Base-by-base conservation (phyloP, 2,888 invertebrate genomes). In the Andrena marginata region DNA sequence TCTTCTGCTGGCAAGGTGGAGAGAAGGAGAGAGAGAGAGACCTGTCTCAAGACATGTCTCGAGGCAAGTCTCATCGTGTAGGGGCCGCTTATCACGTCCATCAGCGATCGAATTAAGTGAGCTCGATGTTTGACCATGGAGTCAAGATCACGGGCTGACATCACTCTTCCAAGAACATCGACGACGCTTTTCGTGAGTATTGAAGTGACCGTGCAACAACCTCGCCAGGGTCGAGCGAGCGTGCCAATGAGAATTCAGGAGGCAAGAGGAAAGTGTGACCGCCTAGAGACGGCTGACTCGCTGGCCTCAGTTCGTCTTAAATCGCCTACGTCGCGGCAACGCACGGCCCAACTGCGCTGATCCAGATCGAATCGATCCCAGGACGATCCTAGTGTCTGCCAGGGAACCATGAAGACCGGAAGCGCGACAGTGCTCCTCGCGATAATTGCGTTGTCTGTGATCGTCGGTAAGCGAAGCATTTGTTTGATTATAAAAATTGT, bases 231-330 rank as follows among this genome's bases (percentile, higher is more conserved):
- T 73, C 80, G 63, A 48, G 23, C 6, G 64, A 69, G 31, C 86
- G 86, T 87, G 87, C 87, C 80, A 67, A 63, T 69, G 77, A 72
- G 85, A 74, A 69, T 72, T 71, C 33, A 69, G 77, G 63, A 82
- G 70, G 73, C 71, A 76, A 83, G 71, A 85, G 87, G 91, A 91
- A 92, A 92, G 90, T 85, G 49, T 85, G 74, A 81, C 84, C 76
- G 80, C 67, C 63, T 74, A 60, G 77, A 77, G 69, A 59, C 84
- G 70, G 70, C 69, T 74, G 77, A 80, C 81, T 84, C 70, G 33
- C 26, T 71, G 69, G 54, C 64, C 65, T 75, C 88, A 90, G 90
- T 90, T 84, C 71, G 80, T 85, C 86, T 79, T 71, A 77, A 86
- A 85, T 78, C 89, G 85, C 70, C 77, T 64, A 67, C 74, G 62